Evolutionary conservation across 2,888 invertebrate genomes (phyloP), one percentile per base, ranked within the genome.

Genomic region (Cerastoderma edule): DNA sequence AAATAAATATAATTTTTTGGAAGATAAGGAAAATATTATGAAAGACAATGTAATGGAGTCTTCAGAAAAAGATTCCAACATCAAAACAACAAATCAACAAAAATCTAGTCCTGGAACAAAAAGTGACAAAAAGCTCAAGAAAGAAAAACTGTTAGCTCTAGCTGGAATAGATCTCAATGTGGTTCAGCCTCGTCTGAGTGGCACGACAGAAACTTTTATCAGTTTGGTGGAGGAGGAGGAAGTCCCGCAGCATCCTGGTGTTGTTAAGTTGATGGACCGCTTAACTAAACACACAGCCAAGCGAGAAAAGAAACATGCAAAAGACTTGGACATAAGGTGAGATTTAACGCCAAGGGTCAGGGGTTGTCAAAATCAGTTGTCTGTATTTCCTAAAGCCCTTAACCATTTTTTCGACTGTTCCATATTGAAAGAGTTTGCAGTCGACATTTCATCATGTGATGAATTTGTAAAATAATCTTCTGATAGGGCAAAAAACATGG

Each of bases 211-310:
- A 80, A 93, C 94, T 80, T 88, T 95, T 4, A 95, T 96, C 66
- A 95, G 95, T 89, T 92, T 96, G 46, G 94, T 95, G 76, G 93
- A 93, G 2, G 94, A 94, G 1, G 89, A 68, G 1, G 57, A 75
- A 10, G 67, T 64, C 1, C 83, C 84, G 1, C 72, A 70, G 60
- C 73, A 86, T 16, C 87, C 90, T 33, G 96, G 95, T 13, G 93
- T 96, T 8, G 94, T 95, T 78, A 93, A 94, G 71, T 93, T 97
- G 39, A 95, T 96, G 91, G 94, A 96, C 84, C 94, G 96, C 80
- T 96, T 96, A 90, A 93, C 95, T 46, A 95, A 95, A 88, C 96
- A 96, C 86, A 93, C 95, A 0, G 94, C 94, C 53, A 87, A 85
- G 72, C 86, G 76, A 67, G 77, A 78, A 50, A 81, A 73, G 50